Evolutionary conservation across 35 echinoderm and acorn worm genomes (phyloP), one percentile per base, ranked within the genome.

Genomic region (Heliocidaris erythrogramma): DNA sequence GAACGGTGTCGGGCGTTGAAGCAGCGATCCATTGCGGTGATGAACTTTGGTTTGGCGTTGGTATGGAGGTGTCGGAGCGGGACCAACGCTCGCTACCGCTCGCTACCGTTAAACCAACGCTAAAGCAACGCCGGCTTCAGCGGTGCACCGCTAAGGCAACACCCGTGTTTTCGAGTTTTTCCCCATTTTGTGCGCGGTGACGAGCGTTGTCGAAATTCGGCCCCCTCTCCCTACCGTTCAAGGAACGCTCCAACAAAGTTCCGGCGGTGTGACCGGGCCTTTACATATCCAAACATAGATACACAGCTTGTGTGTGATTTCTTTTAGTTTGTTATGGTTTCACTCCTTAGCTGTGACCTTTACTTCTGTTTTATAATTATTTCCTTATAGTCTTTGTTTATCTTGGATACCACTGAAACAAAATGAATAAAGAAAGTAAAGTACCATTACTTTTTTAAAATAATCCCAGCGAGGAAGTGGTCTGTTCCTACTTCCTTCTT

Each of bases 101-200:
- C 86, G 86, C 29, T 88, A 88, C 86, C 86, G 86, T 88, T 88
- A 88, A 88, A 88, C 86, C 8, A 88, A 88, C 86, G 86, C 30
- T 88, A 7, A 88, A 88, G 86, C 86, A 88, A 88, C 86, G 86
- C 86, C 86, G 86, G 86, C 86, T 88, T 88, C 86, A 88, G 86
- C 86, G 86, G 86, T 88, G 86, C 86, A 88, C 86, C 86, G 86
- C 31, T 88, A 88, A 88, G 86, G 86, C 86, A 88, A 35, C 86
- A 30, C 31, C 86, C 47, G 86, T 88, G 86, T 88, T 88, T 88
- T 88, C 86, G 86, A 88, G 30, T 88, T 88, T 17, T 88, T 88
- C 31, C 31, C 31, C 86, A 88, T 88, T 88, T 88, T 88, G 86
- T 35, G 86, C 86, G 86, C 86, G 86, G 86, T 88, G 18, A 16